phyloP scores from a whole-genome alignment of 2,888 invertebrate species.

The Scaptomyza tumidula region DNA sequence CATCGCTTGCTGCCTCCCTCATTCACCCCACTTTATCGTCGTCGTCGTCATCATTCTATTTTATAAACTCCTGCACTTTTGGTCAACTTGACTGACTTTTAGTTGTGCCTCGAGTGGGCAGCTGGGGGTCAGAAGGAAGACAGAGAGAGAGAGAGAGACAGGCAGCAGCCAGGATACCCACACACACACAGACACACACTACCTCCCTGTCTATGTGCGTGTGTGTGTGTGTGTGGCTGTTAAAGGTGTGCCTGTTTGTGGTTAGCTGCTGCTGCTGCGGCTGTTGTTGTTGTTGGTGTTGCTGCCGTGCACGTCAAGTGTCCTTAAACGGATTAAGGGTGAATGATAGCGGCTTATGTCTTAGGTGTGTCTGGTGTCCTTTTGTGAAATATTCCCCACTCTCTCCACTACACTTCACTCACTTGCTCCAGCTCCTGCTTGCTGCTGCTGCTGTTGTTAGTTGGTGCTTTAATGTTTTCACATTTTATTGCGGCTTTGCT shows the following conservation, averaged over 20 bases:
- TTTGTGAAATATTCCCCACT: constrained; percentile 60
- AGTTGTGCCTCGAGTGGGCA: constrained; percentile 58
- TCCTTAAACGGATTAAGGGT: constrained; percentile 80
- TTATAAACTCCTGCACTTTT: constrained; percentile 77
- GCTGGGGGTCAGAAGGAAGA: constrained; percentile 3
- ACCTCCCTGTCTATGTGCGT: too few relatives aligned
- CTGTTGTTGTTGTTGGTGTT: constrained; percentile 30
- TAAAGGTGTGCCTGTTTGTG: constrained; percentile 70
- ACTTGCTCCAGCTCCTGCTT: neutral
- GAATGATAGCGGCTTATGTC: constrained; percentile 81
- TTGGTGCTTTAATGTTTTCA: constrained; percentile 61
- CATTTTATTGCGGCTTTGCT: constrained; percentile 67
- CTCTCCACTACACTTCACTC: neutral
- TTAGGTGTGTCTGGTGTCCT: constrained; percentile 75
- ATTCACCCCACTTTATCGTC: constrained; percentile 8
- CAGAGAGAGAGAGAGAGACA: neutral
- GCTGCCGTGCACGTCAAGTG: constrained; percentile 71
- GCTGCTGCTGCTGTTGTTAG: constrained; percentile 16
- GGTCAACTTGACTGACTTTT: constrained; percentile 80
- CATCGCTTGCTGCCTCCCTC: neutral
- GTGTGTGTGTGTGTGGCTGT: constrained; percentile 26
- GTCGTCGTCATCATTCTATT: constrained; percentile 65
- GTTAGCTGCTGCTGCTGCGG: constrained; percentile 44
- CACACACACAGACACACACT: too few relatives aligned
- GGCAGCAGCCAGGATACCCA: neutral